phyloP scores from a whole-genome alignment of 2,113 vertebrate genomes.

The Anguilla rostrata region DNA sequence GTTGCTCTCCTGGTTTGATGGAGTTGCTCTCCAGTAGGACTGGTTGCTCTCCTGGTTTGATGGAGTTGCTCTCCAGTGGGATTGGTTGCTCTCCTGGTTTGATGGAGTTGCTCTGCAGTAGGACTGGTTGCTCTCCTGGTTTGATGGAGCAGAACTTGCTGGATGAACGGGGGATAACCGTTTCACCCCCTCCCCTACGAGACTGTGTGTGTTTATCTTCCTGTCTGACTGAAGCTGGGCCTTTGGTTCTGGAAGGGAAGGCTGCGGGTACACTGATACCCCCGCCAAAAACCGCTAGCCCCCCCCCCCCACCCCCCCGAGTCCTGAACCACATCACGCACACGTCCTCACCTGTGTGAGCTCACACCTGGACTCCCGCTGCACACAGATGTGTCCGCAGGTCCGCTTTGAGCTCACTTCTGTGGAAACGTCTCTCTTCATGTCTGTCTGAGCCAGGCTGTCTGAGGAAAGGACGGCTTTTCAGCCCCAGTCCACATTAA shows the following conservation, averaged over 20 bases:
- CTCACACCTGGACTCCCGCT: constrained; percentile 11
- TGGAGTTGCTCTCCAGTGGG: no score
- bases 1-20: no score
- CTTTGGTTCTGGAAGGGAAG: neutral
- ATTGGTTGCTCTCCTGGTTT: no score
- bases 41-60: no score
- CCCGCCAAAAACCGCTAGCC: neutral
- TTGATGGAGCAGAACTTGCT: no score
- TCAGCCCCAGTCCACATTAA: no score
- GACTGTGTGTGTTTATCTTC: constrained; percentile 14
- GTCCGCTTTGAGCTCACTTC: no score
- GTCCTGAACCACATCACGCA: constrained; percentile 42
- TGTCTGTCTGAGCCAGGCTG: neutral
- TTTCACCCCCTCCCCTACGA: neutral
- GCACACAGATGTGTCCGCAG: neutral
- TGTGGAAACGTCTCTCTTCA: no score
- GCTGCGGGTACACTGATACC: constrained; percentile 4
- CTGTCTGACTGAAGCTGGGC: neutral
- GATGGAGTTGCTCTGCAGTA: no score
- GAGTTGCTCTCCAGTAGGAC: no score
- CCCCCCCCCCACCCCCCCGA: neutral
- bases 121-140: no score
- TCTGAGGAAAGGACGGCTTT: neutral
- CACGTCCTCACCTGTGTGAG: constrained; percentile 39
- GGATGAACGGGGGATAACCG: no score